Evolutionary conservation across 2,113 vertebrate genomes (phyloP).

Genomic region (Campylomormyrus numenius): DNA sequence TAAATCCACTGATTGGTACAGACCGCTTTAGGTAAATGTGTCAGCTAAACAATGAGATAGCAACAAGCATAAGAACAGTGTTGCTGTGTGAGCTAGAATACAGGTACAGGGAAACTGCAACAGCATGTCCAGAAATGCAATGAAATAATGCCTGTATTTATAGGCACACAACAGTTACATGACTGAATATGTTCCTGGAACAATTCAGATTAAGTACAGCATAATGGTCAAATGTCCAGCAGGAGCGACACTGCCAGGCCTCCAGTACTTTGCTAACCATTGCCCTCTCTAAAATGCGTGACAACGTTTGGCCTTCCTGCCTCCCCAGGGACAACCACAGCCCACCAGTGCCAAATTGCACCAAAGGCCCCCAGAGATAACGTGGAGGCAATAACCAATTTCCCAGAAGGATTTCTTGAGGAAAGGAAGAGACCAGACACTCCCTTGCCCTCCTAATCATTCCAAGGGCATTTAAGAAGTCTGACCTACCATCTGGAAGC

Average conservation of each 20-base stretch:
- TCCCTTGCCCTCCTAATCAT: background rate
- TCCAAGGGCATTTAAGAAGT: background rate
- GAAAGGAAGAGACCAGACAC: background rate
- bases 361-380: background rate
- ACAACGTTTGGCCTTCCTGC: background rate
- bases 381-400: background rate
- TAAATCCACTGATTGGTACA: background rate
- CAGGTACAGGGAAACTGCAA: background rate
- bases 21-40: background rate
- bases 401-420: background rate
- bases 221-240: background rate
- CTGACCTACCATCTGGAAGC: conserved; percentile 2
- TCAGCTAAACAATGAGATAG: background rate
- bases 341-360: background rate
- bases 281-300: background rate
- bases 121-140: background rate
- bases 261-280: background rate
- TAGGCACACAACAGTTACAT: background rate
- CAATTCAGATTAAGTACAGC: conserved; percentile 7
- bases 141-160: background rate
- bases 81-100: background rate
- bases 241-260: background rate
- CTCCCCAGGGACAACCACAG: background rate
- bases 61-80: background rate
- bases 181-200: background rate